Evolutionary conservation across 2,113 vertebrate genomes (phyloP).

Genomic region (Oxygymnocypris stewartii): DNA sequence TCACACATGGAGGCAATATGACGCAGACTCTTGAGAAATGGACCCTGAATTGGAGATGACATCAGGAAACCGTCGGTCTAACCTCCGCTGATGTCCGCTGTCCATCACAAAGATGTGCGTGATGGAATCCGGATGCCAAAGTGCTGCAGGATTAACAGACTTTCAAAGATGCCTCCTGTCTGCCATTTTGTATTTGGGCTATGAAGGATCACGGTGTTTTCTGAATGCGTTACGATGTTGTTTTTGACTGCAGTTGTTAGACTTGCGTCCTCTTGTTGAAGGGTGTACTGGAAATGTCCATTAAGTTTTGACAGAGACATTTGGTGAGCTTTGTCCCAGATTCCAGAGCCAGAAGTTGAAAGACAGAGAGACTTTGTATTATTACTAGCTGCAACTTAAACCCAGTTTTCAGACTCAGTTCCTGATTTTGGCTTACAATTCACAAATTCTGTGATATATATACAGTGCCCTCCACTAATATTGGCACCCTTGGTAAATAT

Average conservation of each 20-base stretch:
- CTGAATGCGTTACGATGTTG: slow-evolving; percentile 7
- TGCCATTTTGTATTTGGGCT: slow-evolving; percentile 42
- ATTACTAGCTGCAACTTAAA: neutral
- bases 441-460: neutral
- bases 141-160: slow-evolving; percentile 27
- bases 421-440: neutral
- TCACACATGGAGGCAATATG: slow-evolving; percentile 46
- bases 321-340: slow-evolving; percentile 6
- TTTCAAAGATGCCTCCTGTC: slow-evolving; percentile 18
- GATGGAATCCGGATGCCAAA: slow-evolving; percentile 52
- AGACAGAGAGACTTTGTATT: neutral
- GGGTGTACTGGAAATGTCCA: slow-evolving; percentile 32
- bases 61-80: slow-evolving; percentile 40
- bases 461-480: too few relatives aligned
- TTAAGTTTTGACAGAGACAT: slow-evolving; percentile 33
- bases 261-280: slow-evolving; percentile 13
- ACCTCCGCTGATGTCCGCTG: slow-evolving; percentile 42
- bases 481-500: too few relatives aligned
- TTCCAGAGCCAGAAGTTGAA: slow-evolving; percentile 1
- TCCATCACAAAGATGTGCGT: slow-evolving; percentile 50
- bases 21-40: slow-evolving; percentile 56
- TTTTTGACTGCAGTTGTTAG: slow-evolving; percentile 30
- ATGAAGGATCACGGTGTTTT: slow-evolving; percentile 25
- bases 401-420: neutral
- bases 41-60: slow-evolving; percentile 56